Evolutionary conservation across 2,797 vertebrate genomes (phyloP), one percentile per base, ranked within the genome.

Genomic region (Orientallactaga sibirica): DNA sequence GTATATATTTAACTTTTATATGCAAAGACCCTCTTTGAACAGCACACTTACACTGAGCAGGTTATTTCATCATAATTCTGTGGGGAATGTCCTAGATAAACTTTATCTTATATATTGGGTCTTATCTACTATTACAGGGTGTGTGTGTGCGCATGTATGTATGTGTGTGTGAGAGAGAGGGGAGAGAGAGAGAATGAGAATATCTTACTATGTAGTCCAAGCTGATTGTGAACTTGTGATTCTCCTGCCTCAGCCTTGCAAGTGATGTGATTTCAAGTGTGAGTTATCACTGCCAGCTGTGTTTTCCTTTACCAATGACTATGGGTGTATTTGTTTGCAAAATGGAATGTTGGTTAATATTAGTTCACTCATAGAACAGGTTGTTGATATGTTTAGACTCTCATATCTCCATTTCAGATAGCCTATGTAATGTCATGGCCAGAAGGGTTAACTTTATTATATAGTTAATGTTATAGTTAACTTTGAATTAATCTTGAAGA

Each of bases 371-470:
- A 18, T 55, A 73, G 61, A 52, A 70, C 71, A 86, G 24, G n/a
- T 91, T 88, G 64, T 58, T 88, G n/a, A 86, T 88, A 70, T 85
- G 71, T 43, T 74, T 94, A 93, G 43, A 80, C 11, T 92, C 95
- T 87, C 29, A 79, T 73, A 73, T 85, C 77, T 91, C 41, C 43
- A 52, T 90, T 88, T 92, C 87, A 71, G 52, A 43, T 61, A 76
- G 10, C 4, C 24, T 85, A 0, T 93, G 78, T 7, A 96, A 43
- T 86, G 55, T 70, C 22, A 52, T 92, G 90, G 78, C 27, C n/a
- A 80, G 86, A 92, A 93, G 20, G 1, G 25, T 75, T 37, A 37
- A 37, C 33, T 37, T 37, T 37, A 37, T 37, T 37, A 37, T 37
- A 37, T 37, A 37, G 33, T 37, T 37, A 37, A 37, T 37, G 33